phyloP scores from a whole-genome alignment of 2,888 invertebrate species.

The Sesia bembeciformis region DNA sequence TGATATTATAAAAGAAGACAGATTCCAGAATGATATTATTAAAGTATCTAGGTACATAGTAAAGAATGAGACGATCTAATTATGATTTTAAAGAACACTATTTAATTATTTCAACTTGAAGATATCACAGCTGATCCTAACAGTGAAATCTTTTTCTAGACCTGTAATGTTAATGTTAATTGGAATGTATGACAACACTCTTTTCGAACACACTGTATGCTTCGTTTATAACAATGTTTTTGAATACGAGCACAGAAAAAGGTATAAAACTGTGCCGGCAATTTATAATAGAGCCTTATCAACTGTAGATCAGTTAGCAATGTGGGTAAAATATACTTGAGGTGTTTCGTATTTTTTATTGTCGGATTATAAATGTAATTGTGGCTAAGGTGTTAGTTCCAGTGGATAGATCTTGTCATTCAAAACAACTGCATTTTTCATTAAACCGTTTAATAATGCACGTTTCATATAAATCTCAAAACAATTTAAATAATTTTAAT shows the following conservation, averaged over 20 bases:
- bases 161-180: too few species aligned
- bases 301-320: constrained; percentile 25
- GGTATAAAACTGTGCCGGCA: constrained; percentile 25
- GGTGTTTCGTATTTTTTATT: constrained; percentile 17
- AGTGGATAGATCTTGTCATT: constrained; percentile 1
- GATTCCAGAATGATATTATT: too few species aligned
- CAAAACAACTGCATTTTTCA: background rate
- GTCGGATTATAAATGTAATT: constrained; percentile 24
- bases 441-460: constrained; percentile 10
- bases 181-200: background rate
- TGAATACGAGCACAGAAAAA: background rate
- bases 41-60: too few species aligned
- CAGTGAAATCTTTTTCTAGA: too few species aligned
- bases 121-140: too few species aligned
- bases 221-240: background rate
- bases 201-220: constrained; percentile 10
- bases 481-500: too few species aligned
- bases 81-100: too few species aligned
- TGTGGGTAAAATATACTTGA: constrained; percentile 19
- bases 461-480: background rate
- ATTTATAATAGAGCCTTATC: constrained; percentile 32
- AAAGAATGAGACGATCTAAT: too few species aligned
- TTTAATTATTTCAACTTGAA: too few species aligned
- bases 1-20: too few species aligned
- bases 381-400: constrained; percentile 10